Evolutionary conservation across 2,888 invertebrate genomes (phyloP), one percentile per base, ranked within the genome.

Genomic region (Unio delphinus): DNA sequence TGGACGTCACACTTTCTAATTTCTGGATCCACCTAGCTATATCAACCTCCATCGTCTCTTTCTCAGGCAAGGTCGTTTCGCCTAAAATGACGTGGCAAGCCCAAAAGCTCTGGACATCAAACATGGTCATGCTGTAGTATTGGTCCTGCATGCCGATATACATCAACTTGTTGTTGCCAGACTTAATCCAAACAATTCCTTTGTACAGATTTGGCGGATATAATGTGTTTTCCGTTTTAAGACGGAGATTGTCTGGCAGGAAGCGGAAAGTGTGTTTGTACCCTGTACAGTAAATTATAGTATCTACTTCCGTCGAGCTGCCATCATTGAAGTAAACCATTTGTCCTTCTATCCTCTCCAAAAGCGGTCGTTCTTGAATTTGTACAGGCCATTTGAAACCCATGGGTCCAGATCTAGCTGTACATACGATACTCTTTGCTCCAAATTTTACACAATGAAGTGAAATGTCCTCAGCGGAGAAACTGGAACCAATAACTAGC

Each of bases 101-200:
- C 75, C 74, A 74, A 3, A 70, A 54, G 11, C 69, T 74, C 34
- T 74, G 70, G 17, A 63, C 68, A 4, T 78, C 75, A 72, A 78
- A 75, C 78, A 78, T 72, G 8, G 74, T 70, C 59, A 67, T 75
- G 0, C 69, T 64, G 68, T 63, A 78, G 55, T 60, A 72, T 59
- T 75, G 75, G 55, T 76, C 69, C 18, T 74, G 71, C 0, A 61
- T 34, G 15, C 74, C 74, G 8, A 75, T 23, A 55, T 76, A 74
- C 28, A 78, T 69, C 55, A 76, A 28, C 34, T 71, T 75, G 63
- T 69, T 67, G 66, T 70, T 70, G 0, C 74, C 78, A 17, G 74
- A 73, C 8, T 65, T 54, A 4, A 69, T n/a, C 70, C 72, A 74
- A 5, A 70, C 55, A 18, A 64, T 58, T 20, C 70, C 67, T 23